These are phyloP conservation scores for Eueremaeus valkanovi DNA, from an alignment of 2,888 invertebrate genomes.

Conservation along the genomic window DNA sequence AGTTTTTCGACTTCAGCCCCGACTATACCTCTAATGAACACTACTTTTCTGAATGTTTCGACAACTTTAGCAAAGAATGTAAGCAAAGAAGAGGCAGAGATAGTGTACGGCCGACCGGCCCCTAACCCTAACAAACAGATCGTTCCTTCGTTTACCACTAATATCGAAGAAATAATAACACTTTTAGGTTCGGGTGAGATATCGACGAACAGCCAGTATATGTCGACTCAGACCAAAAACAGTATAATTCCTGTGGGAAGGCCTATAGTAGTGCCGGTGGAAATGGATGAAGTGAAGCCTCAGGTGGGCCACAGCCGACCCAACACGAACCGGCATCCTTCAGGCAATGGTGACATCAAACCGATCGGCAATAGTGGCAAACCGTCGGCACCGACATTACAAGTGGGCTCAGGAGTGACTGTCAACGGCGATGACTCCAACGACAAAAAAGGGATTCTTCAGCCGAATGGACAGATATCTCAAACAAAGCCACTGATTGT, in stretches of 20 bases:
- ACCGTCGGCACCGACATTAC: constrained; percentile 47
- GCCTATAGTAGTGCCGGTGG: constrained; percentile 42
- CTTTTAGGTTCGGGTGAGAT: constrained; percentile 10
- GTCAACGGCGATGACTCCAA: constrained; percentile 40
- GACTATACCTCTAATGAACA: constrained; percentile 35
- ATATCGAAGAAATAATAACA: constrained; percentile 9
- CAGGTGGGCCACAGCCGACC: constrained; percentile 20
- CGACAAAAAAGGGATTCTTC: not conserved
- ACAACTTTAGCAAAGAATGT: constrained; percentile 28
- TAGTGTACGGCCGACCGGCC: constrained; percentile 39
- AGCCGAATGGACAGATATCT: not conserved
- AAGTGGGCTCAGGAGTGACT: constrained; percentile 46
- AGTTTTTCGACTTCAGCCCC: constrained; percentile 20
- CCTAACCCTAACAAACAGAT: not conserved
- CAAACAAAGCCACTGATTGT: constrained; percentile 38
- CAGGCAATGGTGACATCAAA: constrained; percentile 87
- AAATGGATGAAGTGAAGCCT: constrained; percentile 42
- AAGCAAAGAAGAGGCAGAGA: constrained; percentile 29
- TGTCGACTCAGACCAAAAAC: not conserved
- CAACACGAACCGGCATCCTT: constrained; percentile 61
- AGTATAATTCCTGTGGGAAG: constrained; percentile 30
- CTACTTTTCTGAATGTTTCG: constrained; percentile 23
- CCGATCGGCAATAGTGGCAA: constrained; percentile 80
- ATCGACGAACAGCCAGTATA: not conserved
- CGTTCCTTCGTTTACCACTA: constrained; percentile 3